Conservation (phyloP, 2,797 vertebrate species). For the Arctocebus calabarensis region DNA sequence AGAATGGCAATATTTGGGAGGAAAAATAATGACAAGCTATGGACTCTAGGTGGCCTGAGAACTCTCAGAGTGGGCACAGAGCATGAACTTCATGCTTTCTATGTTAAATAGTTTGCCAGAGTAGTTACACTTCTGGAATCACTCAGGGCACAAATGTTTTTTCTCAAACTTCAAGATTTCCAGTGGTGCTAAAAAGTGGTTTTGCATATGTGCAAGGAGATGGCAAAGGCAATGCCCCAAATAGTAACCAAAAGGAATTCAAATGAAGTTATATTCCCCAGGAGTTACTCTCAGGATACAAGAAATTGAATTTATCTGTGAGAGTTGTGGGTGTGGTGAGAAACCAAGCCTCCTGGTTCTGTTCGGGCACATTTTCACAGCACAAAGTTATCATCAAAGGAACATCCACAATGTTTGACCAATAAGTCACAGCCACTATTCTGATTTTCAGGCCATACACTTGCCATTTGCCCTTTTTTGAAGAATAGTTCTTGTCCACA, state of each 20-base stretch:
- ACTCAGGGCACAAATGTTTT: not conserved
- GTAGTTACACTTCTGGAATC: not conserved
- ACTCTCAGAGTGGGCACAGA: not conserved
- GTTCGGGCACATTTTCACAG: not conserved
- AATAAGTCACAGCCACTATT: not conserved
- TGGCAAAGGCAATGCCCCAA: not conserved
- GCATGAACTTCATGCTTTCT: not conserved
- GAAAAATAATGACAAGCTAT: not conserved
- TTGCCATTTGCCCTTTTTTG: not conserved
- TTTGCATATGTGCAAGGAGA: not conserved
- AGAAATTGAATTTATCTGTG: not conserved
- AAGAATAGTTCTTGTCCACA: not conserved
- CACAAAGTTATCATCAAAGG: not conserved
- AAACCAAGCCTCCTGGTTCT: not conserved
- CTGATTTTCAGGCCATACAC: not conserved
- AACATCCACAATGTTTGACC: not conserved
- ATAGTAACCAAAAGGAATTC: not conserved
- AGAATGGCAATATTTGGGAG: not conserved
- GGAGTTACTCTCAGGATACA: not conserved
- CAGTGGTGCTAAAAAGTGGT: not conserved
- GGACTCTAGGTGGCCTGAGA: not conserved
- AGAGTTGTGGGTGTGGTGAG: not conserved
- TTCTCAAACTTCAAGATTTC: slow-evolving; percentile 9
- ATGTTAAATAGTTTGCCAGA: accelerated
- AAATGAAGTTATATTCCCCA: not conserved